Evolutionary conservation across 2,888 invertebrate species (phyloP), one percentile per base, ranked within the genome.

Genomic region (Yponomeuta plumbellus): DNA sequence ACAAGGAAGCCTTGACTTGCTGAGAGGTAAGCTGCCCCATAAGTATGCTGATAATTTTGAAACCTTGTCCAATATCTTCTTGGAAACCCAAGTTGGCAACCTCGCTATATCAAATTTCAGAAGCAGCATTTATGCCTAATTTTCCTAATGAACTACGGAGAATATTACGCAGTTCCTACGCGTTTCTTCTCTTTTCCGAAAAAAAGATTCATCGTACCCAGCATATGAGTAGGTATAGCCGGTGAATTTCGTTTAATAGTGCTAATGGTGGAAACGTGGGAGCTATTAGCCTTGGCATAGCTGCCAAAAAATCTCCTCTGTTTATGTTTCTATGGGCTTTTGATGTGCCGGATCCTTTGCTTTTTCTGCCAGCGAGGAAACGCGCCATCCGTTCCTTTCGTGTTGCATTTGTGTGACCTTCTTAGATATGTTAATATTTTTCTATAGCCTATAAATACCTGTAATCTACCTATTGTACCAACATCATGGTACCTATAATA

Each of bases 241-340:
- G 44, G 44, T 17, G 4, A 52, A 52, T 62, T 62, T 39, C 34
- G 34, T 34, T 62, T 62, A 39, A 39, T 39, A 59, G 39, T 20
- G 62, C 1, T 62, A 62, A 40, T 62, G 62, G 62, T 20, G 61
- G 26, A 5, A 26, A 8, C 52, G 52, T 52, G 64, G 52, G 64
- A 17, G 64, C 40, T 20, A 13, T 64, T 64, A 81, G 78, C 79
- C 78, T 81, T 78, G 78, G 80, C 74, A 61, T 66, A 34, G 68
- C 70, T 80, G 87, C 88, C 88, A 88, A 84, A 71, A 79, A 72
- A 72, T 68, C 61, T 69, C 34, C 8, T 20, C 68, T 70, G 69
- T 69, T 69, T 68, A 68, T 66, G 66, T 75, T 81, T 64, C 64
- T 44, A 64, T 64, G 52, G 64, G 22, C 76, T 79, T 81, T 82